A percentile compares a stretch with the other conserved stretches of the same genome.
phyloP scores from a whole-genome alignment of 2,888 invertebrate genomes.

The Gasteruption jaculator region DNA sequence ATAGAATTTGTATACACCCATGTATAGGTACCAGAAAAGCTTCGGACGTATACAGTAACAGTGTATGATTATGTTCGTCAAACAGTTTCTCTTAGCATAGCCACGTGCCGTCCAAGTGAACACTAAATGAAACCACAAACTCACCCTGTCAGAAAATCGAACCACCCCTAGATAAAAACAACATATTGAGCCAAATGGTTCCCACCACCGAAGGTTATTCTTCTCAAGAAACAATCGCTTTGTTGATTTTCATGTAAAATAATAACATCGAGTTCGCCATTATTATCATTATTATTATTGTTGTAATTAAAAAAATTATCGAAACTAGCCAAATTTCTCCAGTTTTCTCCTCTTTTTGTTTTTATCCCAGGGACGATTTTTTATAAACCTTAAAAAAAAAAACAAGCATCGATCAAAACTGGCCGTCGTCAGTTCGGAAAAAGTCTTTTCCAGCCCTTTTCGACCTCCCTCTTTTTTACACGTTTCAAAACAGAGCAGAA shows the following conservation, averaged over 20 bases:
- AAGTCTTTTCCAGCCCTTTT: conserved; percentile 16
- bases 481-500: conserved; percentile 21
- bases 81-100: conserved; percentile 27
- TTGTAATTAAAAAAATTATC: no score
- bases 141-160: conserved; percentile 21
- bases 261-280: no score
- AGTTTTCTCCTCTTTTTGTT: conserved; percentile 7
- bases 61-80: conserved; percentile 37
- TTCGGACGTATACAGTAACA: conserved; percentile 17
- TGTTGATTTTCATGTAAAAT: no score
- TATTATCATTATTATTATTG: no score
- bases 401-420: conserved; percentile 34
- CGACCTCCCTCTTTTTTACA: conserved; percentile 19
- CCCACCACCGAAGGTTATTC: no score
- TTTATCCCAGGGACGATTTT: conserved; percentile 16
- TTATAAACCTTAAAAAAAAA: no score
- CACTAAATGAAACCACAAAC: conserved; percentile 28
- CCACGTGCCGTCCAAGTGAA: conserved; percentile 36
- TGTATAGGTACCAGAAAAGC: conserved; percentile 16
- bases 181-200: no score
- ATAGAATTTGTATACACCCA: conserved; percentile 27
- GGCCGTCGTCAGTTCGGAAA: conserved; percentile 24
- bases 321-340: no score
- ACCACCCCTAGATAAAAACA: neutral
- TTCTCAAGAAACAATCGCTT: no score